phyloP scores from a whole-genome alignment of 2,888 invertebrate species.

The Meiosimyza decipiens region DNA sequence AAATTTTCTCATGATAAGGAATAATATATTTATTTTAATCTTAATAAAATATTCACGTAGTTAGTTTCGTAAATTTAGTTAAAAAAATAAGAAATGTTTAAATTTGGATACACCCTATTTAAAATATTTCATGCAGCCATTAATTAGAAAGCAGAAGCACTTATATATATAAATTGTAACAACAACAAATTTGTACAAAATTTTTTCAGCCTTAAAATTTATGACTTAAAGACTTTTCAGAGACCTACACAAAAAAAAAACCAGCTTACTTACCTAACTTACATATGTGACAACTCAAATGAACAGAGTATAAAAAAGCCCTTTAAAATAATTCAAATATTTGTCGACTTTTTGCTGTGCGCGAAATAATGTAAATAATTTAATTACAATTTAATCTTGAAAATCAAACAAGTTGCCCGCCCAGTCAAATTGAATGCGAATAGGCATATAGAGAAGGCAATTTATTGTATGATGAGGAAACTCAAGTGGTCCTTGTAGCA shows the following conservation, averaged over 20 bases:
- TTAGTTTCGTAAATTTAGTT: no score
- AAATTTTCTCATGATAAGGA: no score
- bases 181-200: no score
- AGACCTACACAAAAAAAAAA: background rate
- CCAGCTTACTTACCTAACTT: no score
- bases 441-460: background rate
- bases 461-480: background rate
- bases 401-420: conserved; percentile 37
- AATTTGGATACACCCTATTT: no score
- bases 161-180: no score
- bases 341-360: conserved; percentile 4
- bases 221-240: background rate
- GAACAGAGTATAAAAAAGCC: background rate
- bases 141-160: no score
- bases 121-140: no score
- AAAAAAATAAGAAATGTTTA: no score
- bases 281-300: no score
- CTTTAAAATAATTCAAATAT: background rate
- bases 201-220: background rate
- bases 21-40: no score
- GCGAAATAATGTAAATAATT: conserved; percentile 38
- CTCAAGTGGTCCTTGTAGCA: background rate
- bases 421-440: background rate
- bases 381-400: conserved; percentile 39
- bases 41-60: no score